Evolutionary conservation across 2,888 invertebrate species (phyloP), one percentile per base, ranked within the genome.

Genomic region (Eucriotettix oculatus): DNA sequence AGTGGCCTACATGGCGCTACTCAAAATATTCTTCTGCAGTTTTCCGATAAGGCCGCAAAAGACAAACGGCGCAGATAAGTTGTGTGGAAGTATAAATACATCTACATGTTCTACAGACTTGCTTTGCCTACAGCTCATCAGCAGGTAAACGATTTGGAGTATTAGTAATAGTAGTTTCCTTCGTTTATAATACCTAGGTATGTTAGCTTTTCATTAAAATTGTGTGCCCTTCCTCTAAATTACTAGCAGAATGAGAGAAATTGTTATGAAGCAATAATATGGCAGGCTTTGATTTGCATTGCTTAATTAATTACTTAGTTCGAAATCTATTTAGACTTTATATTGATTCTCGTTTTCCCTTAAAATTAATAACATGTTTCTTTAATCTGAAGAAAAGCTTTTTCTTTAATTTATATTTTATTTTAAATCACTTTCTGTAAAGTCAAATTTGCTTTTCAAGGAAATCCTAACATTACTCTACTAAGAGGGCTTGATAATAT

Each of bases 241-340:
- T 60, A 60, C 63, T 63, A 63, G 59, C 54, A 58, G 54, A 60
- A 60, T 56, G 42, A 63, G 61, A 63, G 61, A 59, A 60, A 60
- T 59, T 48, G 48, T 48, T 14, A n/a, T 48, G 48, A 64, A 64
- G 64, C 64, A 62, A 64, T 57, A 60, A 62, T 58, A 64, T 62
- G 64, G 64, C 62, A 64, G 64, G 64, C 64, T 62, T 64, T 60
- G 62, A 64, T 61, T 64, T 60, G 64, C 62, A 52, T 64, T 63
- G 60, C 64, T 60, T 64, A 64, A 58, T 63, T 61, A 60, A 55
- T 61, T 63, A 63, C 59, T 64, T 64, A 64, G 43, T 62, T 64
- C 62, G 61, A 64, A 64, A 64, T 60, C 64, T 64, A 64, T 59
- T 60, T 62, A 61, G 62, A 64, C 59, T 62, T 61, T 64, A 61